Percentiles rank a stretch among this genome's conserved stretches.
These are phyloP conservation scores for Sus cebifrons DNA, from an alignment of 2,797 vertebrate species.

Conservation along the genomic window DNA sequence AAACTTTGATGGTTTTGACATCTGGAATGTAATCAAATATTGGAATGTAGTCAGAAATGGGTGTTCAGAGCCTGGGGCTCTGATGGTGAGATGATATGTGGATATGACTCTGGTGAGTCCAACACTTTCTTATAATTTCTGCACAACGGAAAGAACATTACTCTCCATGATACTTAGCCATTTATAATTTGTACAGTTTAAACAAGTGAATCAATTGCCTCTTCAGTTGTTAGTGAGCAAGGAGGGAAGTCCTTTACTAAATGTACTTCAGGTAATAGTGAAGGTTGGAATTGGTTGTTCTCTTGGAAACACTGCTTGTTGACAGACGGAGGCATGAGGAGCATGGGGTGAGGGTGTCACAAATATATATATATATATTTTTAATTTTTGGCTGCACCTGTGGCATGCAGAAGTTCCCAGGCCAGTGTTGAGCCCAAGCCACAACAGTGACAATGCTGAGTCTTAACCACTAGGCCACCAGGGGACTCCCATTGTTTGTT, in stretches of 20 bases:
- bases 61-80: neutral
- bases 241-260: slow-evolving; percentile 69
- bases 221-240: slow-evolving; percentile 63
- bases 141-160: slow-evolving; percentile 57
- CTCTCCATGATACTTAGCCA: slow-evolving; percentile 63
- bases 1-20: slow-evolving; percentile 55
- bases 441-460: too few species aligned
- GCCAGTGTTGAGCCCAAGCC: too few species aligned
- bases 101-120: slow-evolving; percentile 27
- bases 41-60: slow-evolving; percentile 25
- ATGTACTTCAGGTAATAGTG: neutral
- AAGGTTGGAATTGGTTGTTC: slow-evolving; percentile 45
- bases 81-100: slow-evolving; percentile 57
- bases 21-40: neutral
- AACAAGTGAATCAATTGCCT: slow-evolving; percentile 67
- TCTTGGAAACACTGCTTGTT: slow-evolving; percentile 57
- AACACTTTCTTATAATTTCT: slow-evolving; percentile 72
- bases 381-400: too few species aligned
- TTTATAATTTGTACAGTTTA: slow-evolving; percentile 64
- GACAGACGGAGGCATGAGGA: slow-evolving; percentile 37
- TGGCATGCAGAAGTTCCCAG: too few species aligned
- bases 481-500: neutral
- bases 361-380: neutral
- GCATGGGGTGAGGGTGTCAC: neutral
- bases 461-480: too few species aligned